Conservation (phyloP, 2,113 vertebrate species). For the Suncus etruscus region DNA sequence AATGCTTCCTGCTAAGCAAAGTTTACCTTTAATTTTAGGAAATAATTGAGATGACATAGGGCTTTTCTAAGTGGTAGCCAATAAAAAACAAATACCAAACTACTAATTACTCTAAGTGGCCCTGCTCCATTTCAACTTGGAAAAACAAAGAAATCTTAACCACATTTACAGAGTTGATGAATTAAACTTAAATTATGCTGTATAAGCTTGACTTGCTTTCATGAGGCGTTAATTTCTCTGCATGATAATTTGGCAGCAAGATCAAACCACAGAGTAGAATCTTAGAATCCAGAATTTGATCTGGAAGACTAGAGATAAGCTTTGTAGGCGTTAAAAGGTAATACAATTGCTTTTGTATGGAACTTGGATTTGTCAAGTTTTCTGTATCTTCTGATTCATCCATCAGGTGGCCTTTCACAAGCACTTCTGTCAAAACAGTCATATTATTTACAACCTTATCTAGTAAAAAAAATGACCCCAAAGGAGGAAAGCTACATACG, state of each 20-base stretch:
- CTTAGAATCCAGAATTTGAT: not conserved
- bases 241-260: not conserved
- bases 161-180: not conserved
- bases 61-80: not conserved
- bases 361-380: not conserved
- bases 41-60: not conserved
- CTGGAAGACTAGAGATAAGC: not conserved
- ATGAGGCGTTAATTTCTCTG: not conserved
- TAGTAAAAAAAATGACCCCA: not conserved
- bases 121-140: slow-evolving; percentile 38
- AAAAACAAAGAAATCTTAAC: slow-evolving; percentile 39
- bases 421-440: not conserved
- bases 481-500: slow-evolving; percentile 80
- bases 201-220: not conserved
- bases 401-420: not conserved
- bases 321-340: not conserved
- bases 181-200: not conserved
- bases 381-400: not conserved
- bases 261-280: not conserved
- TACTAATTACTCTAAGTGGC: not conserved
- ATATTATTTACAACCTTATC: not conserved
- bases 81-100: not conserved
- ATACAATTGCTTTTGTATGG: fast-evolving
- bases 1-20: not conserved
- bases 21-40: not conserved